Base-by-base conservation (phyloP, 2,797 vertebrate genomes). In the Alcedo quadribrachys region DNA sequence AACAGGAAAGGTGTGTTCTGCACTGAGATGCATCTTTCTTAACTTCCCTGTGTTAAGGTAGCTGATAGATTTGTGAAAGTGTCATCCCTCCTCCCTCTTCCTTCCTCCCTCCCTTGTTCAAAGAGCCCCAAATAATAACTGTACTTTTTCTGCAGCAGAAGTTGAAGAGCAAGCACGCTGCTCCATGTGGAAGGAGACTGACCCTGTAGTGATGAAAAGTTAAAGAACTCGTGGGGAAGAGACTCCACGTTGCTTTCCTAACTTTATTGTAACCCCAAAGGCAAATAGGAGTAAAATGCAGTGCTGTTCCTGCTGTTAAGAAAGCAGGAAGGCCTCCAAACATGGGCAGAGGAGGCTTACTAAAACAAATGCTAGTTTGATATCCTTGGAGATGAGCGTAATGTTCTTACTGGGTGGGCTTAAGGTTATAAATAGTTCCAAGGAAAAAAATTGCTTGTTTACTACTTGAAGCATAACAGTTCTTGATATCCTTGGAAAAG, bases 341-440 rank as follows among this genome's bases (percentile, higher is more conserved):
- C 48, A 61, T 1, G 0, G 12, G 28, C 24, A 57, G 54, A 75
- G 42, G 46, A 78, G 35, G 79, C 51, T 90, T 89, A n/a, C 54
- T 85, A 30, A 92, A 92, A 63, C 27, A 69, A 78, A 71, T 85
- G 73, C 73, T 85, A 32, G 50, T 82, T 85, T 78, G 48, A 54
- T 62, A 71, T 86, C 65, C 11, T 67, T 69, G 15, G 50, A 53
- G 55, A 62, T 89, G 75, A 85, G 66, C 2, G 1, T 75, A 69
- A 63, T 76, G 40, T 91, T 93, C 84, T 54, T 85, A 60, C 45
- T 89, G 75, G 62, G 77, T 94, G 81, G 78, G 91, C 83, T 65
- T 78, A 69, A 62, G 57, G 22, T 37, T 93, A 92, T 86, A 77
- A 92, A 92, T 92, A 91, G 73, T 85, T 81, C 6, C 20, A 77